phyloP scores from a whole-genome alignment of 1,140 invertebrate species.

The Probaryconus sp. region DNA sequence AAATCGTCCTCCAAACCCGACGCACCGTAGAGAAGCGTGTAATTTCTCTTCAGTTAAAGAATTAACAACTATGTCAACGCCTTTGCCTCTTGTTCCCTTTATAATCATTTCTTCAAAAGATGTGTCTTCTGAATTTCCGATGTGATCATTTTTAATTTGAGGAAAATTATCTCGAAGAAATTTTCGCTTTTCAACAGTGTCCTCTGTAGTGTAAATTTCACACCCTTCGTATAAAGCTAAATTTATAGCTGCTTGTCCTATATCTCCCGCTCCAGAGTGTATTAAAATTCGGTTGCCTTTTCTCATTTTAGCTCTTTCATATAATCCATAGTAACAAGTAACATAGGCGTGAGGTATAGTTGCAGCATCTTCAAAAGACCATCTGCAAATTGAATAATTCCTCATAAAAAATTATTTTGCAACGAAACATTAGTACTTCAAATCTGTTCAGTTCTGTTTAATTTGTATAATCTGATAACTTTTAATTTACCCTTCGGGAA shows the following conservation, averaged over 20 bases:
- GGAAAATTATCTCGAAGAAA: constrained; percentile 84
- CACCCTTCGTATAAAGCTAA: constrained; percentile 83
- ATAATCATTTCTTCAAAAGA: constrained; percentile 86
- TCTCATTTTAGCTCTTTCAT: constrained; percentile 78
- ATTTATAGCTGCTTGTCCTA: constrained; percentile 88
- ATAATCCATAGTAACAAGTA: constrained; percentile 90
- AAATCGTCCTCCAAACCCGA: constrained; percentile 84
- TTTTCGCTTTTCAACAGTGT: constrained; percentile 83
- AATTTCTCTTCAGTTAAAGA: constrained; percentile 89
- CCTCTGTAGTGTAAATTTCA: constrained; percentile 85
- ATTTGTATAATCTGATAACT: no score
- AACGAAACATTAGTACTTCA: no score
- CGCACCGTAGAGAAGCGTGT: constrained; percentile 86
- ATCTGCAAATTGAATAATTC: constrained; percentile 71
- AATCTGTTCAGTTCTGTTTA: no score
- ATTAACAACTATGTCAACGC: constrained; percentile 89
- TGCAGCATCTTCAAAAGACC: constrained; percentile 91
- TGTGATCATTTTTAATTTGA: constrained; percentile 82
- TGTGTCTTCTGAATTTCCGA: constrained; percentile 85
- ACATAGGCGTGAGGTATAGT: constrained; percentile 92
- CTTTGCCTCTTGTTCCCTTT: constrained; percentile 80
- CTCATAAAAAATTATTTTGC: neutral
- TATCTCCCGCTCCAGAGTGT: constrained; percentile 87
- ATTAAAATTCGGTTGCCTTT: constrained; percentile 84
- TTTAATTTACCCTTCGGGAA: constrained; percentile 83